phyloP scores from a whole-genome alignment of 2,113 vertebrate species.

The Zosterops hypoxanthus region DNA sequence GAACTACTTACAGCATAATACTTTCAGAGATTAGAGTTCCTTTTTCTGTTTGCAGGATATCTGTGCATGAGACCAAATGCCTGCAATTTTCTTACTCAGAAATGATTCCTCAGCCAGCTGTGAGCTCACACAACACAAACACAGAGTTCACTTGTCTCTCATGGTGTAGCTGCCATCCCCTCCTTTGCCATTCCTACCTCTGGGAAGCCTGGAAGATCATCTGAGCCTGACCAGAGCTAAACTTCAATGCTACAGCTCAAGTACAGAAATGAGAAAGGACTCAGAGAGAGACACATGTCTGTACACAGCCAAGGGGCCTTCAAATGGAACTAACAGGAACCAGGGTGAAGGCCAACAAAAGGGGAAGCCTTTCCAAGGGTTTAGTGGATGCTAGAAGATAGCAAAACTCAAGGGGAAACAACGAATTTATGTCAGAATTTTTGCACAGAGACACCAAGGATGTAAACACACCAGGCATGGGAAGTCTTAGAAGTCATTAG shows the following conservation, averaged over 20 bases:
- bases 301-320: background rate
- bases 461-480: rapidly evolving
- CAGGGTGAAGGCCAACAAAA: background rate
- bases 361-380: background rate
- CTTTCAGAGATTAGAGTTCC: background rate
- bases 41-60: background rate
- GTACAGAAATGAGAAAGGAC: background rate
- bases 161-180: background rate
- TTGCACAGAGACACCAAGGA: background rate
- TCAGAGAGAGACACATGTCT: background rate
- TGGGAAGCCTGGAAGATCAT: background rate
- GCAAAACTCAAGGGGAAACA: background rate
- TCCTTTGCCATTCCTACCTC: background rate
- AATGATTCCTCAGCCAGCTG: background rate
- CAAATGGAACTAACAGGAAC: background rate
- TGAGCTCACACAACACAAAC: background rate
- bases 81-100: background rate
- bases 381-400: background rate
- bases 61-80: rapidly evolving
- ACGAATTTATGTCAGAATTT: background rate
- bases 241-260: background rate
- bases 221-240: background rate
- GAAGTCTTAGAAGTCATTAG: background rate
- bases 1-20: background rate
- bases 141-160: background rate